phyloP scores from a whole-genome alignment of 2,113 vertebrate species.

The Callaeas wilsoni region DNA sequence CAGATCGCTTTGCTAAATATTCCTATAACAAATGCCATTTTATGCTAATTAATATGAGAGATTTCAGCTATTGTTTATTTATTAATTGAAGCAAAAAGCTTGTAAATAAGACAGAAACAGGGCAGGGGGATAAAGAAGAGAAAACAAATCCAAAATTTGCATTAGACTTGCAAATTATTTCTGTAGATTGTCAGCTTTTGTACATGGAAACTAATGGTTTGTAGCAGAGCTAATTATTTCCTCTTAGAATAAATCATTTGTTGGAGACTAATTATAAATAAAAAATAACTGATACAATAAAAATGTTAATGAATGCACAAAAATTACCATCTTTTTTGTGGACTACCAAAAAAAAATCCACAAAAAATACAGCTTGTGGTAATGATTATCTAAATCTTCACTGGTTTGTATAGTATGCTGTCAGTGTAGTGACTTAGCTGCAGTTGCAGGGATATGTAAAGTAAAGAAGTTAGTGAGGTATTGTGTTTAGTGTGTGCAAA shows the following conservation, averaged over 20 bases:
- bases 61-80: slow-evolving; percentile 62
- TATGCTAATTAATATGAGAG: slow-evolving; percentile 59
- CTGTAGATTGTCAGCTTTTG: background rate
- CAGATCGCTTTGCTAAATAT: slow-evolving; percentile 26
- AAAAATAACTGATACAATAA: slow-evolving; percentile 12
- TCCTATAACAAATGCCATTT: slow-evolving; percentile 43
- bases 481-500: background rate
- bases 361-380: background rate
- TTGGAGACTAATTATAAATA: slow-evolving; percentile 33
- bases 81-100: slow-evolving; percentile 51
- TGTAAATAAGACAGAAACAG: slow-evolving; percentile 55
- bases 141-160: background rate
- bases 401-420: background rate
- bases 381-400: background rate
- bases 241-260: background rate
- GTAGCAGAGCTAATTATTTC: slow-evolving; percentile 26
- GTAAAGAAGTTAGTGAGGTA: background rate
- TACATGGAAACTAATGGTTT: slow-evolving; percentile 53
- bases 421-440: background rate
- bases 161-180: slow-evolving; percentile 63
- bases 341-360: background rate
- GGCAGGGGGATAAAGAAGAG: background rate
- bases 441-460: background rate
- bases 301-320: background rate
- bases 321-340: background rate